A percentile compares a stretch with the other conserved stretches of the same genome.
These are phyloP conservation scores for Dipodomys spectabilis DNA, from an alignment of 2,113 vertebrate genomes.

Conservation along the genomic window DNA sequence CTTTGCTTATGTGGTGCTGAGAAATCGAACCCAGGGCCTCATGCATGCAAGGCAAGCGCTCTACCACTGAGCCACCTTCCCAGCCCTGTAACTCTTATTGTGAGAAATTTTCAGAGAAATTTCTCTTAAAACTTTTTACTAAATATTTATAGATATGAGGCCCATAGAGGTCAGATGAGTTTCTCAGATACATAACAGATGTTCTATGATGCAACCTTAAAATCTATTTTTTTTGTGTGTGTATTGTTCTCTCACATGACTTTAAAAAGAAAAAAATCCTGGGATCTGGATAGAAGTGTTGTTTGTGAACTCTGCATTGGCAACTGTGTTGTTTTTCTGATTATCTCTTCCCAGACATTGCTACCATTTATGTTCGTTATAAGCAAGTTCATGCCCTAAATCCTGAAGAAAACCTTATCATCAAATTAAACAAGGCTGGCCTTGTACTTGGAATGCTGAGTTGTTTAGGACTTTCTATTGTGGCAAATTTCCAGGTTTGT, in stretches of 20 bases:
- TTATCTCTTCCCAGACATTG: slow-evolving; percentile 86
- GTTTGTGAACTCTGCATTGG: slow-evolving; percentile 47
- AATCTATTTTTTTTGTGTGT: neutral
- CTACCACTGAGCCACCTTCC: no score
- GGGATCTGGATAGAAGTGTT: slow-evolving; percentile 4
- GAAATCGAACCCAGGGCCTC: no score
- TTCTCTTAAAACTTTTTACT: slow-evolving; percentile 22
- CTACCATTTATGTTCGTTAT: slow-evolving; percentile 93
- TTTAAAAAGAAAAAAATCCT: slow-evolving; percentile 24
- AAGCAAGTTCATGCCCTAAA: slow-evolving; percentile 92
- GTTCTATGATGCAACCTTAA: neutral
- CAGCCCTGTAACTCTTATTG: neutral
- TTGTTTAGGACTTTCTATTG: slow-evolving; percentile 94
- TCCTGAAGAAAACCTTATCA: slow-evolving; percentile 81
- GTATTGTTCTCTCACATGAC: neutral
- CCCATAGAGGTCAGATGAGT: neutral
- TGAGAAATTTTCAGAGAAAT: slow-evolving; percentile 40
- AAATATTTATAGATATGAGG: slow-evolving; percentile 32
- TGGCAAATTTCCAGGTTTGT: slow-evolving; percentile 95
- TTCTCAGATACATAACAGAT: neutral
- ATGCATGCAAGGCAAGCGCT: no score
- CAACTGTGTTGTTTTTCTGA: slow-evolving; percentile 42
- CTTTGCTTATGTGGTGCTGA: no score
- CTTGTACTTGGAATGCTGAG: slow-evolving; percentile 90
- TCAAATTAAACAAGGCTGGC: slow-evolving; percentile 87